A percentile compares a stretch with the other conserved stretches of the same genome.
phyloP scores from a whole-genome alignment of 2,888 invertebrate genomes.

The Caenorhabditis angaria region DNA sequence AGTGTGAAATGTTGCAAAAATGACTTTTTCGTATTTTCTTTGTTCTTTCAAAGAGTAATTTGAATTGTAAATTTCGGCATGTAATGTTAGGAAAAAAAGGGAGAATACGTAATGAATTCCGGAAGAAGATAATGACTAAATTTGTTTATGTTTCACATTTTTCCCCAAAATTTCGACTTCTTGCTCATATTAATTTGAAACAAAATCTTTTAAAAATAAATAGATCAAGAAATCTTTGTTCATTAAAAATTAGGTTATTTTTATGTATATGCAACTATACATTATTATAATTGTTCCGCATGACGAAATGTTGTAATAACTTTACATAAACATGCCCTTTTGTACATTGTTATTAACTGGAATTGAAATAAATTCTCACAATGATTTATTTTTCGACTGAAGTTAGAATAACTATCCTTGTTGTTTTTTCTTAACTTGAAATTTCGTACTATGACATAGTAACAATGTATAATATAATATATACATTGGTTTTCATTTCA shows the following conservation, averaged over 20 bases:
- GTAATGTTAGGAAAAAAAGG: background rate
- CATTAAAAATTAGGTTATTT: background rate
- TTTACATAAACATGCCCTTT: background rate
- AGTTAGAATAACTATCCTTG: too few species aligned
- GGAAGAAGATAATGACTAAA: background rate
- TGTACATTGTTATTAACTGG: background rate
- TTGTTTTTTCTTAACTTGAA: too few species aligned
- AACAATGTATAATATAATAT: too few species aligned
- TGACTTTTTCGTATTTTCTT: constrained; percentile 2
- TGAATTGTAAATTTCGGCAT: background rate
- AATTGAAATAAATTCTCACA: too few species aligned
- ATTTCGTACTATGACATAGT: too few species aligned
- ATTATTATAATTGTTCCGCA: background rate
- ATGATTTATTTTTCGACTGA: too few species aligned
- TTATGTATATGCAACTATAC: background rate
- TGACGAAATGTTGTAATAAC: constrained; percentile 2
- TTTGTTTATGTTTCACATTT: background rate
- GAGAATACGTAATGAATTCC: background rate
- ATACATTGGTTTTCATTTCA: too few species aligned
- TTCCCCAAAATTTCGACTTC: background rate
- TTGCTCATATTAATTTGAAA: too few species aligned
- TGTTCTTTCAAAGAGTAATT: background rate
- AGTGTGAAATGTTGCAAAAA: background rate
- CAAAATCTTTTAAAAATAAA: too few species aligned
- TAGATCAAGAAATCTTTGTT: too few species aligned